A percentile compares a stretch with the other conserved stretches of the same genome.
These are phyloP conservation scores for Xestobium rufovillosum DNA, from an alignment of 2,888 invertebrate genomes.

Conservation along the genomic window DNA sequence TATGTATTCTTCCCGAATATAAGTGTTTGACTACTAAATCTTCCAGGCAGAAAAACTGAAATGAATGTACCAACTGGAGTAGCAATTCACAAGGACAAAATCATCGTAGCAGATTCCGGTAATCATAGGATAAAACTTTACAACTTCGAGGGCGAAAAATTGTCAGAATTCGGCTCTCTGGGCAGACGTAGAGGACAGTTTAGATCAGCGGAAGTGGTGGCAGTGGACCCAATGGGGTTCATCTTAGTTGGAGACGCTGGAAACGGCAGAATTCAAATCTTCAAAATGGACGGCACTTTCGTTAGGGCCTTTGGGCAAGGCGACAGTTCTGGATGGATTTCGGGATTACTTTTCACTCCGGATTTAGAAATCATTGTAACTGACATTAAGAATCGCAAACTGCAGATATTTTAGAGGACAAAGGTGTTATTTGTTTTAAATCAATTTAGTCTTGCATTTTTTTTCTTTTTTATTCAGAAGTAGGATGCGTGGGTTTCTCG, in stretches of 20 bases:
- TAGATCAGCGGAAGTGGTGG: slow-evolving; percentile 64
- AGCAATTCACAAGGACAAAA: slow-evolving; percentile 49
- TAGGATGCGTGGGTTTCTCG: too few relatives aligned
- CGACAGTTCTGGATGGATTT: slow-evolving; percentile 52
- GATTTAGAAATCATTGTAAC: slow-evolving; percentile 55
- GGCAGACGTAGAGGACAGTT: slow-evolving; percentile 63
- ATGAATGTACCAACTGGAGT: slow-evolving; percentile 67
- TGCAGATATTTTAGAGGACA: slow-evolving; percentile 40
- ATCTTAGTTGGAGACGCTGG: slow-evolving; percentile 74
- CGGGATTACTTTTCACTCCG: slow-evolving; percentile 55
- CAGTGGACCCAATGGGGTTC: slow-evolving; percentile 64
- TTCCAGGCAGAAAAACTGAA: slow-evolving; percentile 44
- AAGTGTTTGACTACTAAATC: too few relatives aligned
- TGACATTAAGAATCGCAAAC: slow-evolving; percentile 51
- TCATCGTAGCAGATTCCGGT: slow-evolving; percentile 61
- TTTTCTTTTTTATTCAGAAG: too few relatives aligned
- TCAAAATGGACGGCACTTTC: slow-evolving; percentile 61
- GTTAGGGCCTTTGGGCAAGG: slow-evolving; percentile 55
- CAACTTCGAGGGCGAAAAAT: slow-evolving; percentile 48
- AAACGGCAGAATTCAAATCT: slow-evolving; percentile 68
- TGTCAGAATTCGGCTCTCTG: slow-evolving; percentile 57
- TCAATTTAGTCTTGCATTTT: too few relatives aligned
- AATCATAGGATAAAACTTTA: slow-evolving; percentile 62
- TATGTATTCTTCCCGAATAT: slow-evolving; percentile 35
- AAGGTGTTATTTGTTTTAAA: slow-evolving; percentile 2